Conservation (phyloP, 2,797 vertebrate genomes). For the Rallus crepitans region DNA sequence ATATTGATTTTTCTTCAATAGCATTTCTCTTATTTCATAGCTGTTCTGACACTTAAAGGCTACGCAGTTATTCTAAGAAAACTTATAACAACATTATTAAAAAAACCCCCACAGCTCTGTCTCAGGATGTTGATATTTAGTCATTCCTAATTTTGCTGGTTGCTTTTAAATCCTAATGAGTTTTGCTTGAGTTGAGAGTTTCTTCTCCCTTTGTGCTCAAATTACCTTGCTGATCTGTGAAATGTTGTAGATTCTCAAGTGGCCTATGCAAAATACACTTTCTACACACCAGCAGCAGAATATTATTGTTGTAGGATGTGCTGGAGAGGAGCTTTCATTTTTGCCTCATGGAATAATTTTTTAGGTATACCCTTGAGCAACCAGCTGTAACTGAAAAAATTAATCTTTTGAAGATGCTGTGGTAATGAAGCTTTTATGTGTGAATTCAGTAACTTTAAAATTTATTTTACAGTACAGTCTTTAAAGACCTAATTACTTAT, state of each 20-base stretch:
- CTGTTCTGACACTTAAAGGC: not conserved
- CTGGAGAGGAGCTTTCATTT: not conserved
- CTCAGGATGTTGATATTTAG: not conserved
- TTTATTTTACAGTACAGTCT: not conserved
- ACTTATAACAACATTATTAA: not conserved
- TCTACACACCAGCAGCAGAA: not conserved
- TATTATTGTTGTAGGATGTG: not conserved
- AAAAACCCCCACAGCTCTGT: accelerated
- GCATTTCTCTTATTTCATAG: not conserved
- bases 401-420: not conserved
- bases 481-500: not conserved
- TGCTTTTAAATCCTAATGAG: not conserved
- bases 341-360: not conserved
- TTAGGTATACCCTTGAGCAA: not conserved
- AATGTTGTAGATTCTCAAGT: not conserved
- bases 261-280: not conserved
- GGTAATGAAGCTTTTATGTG: not conserved
- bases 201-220: not conserved
- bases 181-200: not conserved
- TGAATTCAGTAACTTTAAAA: not conserved
- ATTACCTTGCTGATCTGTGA: not conserved
- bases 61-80: not conserved
- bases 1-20: not conserved
- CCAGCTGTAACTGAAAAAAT: not conserved
- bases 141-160: not conserved